phyloP scores from a whole-genome alignment of 2,113 vertebrate species.

The Antechinus stuartii region DNA sequence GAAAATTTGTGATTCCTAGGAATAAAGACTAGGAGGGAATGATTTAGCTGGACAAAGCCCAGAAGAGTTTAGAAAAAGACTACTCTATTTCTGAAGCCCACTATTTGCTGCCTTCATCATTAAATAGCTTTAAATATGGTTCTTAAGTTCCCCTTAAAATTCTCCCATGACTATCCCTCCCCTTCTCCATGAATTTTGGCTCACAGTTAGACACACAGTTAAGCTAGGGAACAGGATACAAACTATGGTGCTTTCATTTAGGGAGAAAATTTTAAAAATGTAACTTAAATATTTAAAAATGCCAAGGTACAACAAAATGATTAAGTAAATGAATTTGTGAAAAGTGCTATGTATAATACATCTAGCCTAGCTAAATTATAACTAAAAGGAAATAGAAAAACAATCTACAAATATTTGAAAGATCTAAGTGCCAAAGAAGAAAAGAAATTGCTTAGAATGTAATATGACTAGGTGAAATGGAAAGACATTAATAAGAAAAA shows the following conservation, averaged over 20 bases:
- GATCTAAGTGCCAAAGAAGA: not conserved
- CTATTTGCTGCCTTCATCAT: not conserved
- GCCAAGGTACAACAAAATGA: conserved; percentile 26
- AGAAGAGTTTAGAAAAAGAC: not conserved
- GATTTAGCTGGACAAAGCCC: not conserved
- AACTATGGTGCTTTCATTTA: not conserved
- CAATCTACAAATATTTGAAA: conserved; percentile 16
- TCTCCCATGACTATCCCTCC: not conserved
- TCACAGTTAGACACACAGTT: not conserved
- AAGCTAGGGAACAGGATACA: not conserved
- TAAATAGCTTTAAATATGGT: not conserved
- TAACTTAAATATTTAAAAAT: not conserved
- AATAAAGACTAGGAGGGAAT: not conserved
- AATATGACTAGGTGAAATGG: not conserved
- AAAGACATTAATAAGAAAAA: conserved; percentile 36
- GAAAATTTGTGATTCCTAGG: not conserved
- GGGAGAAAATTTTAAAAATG: not conserved
- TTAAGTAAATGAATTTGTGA: not conserved
- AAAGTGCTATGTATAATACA: not conserved
- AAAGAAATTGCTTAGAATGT: not conserved
- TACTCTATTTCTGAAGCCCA: not conserved
- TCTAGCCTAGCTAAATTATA: not conserved
- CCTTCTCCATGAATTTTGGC: not conserved
- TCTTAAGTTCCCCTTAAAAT: not conserved
- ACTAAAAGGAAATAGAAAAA: conserved; percentile 11